Base-by-base conservation (phyloP, 2,888 invertebrate species). In the Sclerodermus sp. region DNA sequence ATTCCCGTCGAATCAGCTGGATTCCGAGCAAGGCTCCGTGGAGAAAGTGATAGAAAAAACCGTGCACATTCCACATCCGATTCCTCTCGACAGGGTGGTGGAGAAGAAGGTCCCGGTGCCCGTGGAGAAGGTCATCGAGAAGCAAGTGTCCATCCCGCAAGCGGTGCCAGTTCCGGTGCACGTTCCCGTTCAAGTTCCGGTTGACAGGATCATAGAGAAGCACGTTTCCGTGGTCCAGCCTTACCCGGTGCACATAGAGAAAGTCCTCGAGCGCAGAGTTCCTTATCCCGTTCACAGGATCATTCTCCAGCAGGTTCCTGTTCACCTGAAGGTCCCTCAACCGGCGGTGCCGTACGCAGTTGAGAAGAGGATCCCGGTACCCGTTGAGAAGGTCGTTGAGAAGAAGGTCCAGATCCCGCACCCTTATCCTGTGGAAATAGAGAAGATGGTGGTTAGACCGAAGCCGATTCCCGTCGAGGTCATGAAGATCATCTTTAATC, bases 331-430 rank as follows among this genome's bases (percentile, higher is more conserved):
- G 0, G 78, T 81, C 43, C 81, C 82, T 1, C 79, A 83, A 0
- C 23, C 3, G n/a, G 80, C 82, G 4, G 34, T 34, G 12, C 34
- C 34, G 38, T 78, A 73, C 55, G 54, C 71, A 1, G 53, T 76
- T 0, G 84, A 83, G 32, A 82, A 81, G 1, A 82, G 82, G 49
- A 78, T 82, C 1, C 80, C 81, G 8, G 51, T 64, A 6, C 83
- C 79, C 0, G 80, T 83, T 1, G 79, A 81, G 53, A 84, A 82
- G 47, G 79, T 87, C 30, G 82, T 88, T 0, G 86, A 86, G 55
- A 85, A 84, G 58, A 82, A 83, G 1, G 80, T 86, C 51, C 84
- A 84, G 0, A 81, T 84, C 53, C 83, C 84, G 5, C 82, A 84
- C 5, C 82, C 83, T 0, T 78, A 63, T 51, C 57, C 74, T 39